A percentile compares a stretch with the other conserved stretches of the same genome.
These are phyloP conservation scores for Agrochola lychnidis DNA, from an alignment of 2,888 invertebrate genomes.

Conservation along the genomic window DNA sequence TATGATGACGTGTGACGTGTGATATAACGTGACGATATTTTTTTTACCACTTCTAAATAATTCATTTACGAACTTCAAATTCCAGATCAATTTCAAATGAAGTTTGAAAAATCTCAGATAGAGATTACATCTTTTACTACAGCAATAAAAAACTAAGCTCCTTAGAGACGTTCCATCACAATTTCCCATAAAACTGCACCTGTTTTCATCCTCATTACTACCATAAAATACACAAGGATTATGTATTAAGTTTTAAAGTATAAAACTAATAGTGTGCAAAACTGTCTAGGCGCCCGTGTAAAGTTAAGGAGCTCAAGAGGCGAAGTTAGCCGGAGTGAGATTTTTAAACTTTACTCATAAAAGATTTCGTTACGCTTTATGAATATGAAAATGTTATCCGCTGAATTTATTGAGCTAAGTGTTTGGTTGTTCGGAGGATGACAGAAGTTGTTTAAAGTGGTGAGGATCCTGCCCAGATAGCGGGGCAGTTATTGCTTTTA, in stretches of 20 bases:
- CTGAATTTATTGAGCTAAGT: slow-evolving; percentile 72
- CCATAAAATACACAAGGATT: slow-evolving; percentile 57
- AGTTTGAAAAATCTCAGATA: not conserved
- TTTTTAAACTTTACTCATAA: slow-evolving; percentile 87
- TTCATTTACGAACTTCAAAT: not conserved
- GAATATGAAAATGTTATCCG: slow-evolving; percentile 82
- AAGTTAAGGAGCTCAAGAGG: slow-evolving; percentile 74
- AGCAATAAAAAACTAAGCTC: slow-evolving; percentile 3
- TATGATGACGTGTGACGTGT: too few species aligned
- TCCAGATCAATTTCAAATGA: not conserved
- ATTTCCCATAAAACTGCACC: slow-evolving; percentile 30
- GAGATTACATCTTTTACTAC: not conserved
- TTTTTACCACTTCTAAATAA: not conserved
- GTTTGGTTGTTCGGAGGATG: slow-evolving; percentile 48
- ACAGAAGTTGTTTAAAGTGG: slow-evolving; percentile 44
- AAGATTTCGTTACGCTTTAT: slow-evolving; percentile 84
- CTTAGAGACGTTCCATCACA: not conserved
- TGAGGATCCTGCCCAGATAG: slow-evolving; percentile 7
- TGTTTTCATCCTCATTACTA: slow-evolving; percentile 41
- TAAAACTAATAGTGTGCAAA: slow-evolving; percentile 78
- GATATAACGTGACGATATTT: not conserved
- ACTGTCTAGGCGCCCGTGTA: slow-evolving; percentile 74
- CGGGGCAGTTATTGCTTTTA: slow-evolving; percentile 4
- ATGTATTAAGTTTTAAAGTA: slow-evolving; percentile 69
- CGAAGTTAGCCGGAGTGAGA: slow-evolving; percentile 72